These are phyloP conservation scores for Tychaedon coryphoeus DNA, from an alignment of 2,113 vertebrate genomes.

Conservation along the genomic window DNA sequence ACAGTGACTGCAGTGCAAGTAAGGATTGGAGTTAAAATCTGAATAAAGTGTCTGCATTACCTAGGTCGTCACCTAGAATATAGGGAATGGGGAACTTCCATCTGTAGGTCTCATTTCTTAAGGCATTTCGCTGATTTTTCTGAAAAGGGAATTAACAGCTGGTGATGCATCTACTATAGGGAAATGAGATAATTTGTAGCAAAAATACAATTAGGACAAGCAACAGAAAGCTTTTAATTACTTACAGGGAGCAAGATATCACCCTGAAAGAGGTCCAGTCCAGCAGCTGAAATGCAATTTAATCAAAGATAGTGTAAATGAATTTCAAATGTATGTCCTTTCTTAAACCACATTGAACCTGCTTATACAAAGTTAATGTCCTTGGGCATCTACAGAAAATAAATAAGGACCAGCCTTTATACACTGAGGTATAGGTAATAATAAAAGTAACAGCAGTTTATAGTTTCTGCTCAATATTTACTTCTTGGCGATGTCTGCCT, in stretches of 20 bases:
- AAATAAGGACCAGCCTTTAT: background rate
- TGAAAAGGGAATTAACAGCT: slow-evolving; percentile 31
- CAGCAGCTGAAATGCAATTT: slow-evolving; percentile 71
- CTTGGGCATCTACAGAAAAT: background rate
- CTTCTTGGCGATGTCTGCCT: background rate
- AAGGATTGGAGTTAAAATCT: background rate
- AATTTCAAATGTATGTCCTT: background rate
- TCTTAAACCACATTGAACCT: background rate
- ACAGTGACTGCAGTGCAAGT: background rate
- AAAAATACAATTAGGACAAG: background rate
- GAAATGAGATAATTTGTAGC: background rate
- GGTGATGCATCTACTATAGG: background rate
- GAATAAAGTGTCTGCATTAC: slow-evolving; percentile 63
- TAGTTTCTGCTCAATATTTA: background rate
- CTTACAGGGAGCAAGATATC: slow-evolving; percentile 83
- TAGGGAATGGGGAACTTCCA: slow-evolving; percentile 91
- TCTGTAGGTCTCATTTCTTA: slow-evolving; percentile 72
- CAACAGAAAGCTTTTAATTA: background rate
- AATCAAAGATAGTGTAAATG: background rate
- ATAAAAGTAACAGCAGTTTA: background rate
- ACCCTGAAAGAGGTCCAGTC: slow-evolving; percentile 82
- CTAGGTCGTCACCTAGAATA: slow-evolving; percentile 85
- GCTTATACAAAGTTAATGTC: background rate
- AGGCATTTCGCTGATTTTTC: slow-evolving; percentile 73
- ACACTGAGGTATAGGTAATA: background rate